Conservation (phyloP, 2,113 vertebrate genomes). For the Tragelaphus buxtoni region DNA sequence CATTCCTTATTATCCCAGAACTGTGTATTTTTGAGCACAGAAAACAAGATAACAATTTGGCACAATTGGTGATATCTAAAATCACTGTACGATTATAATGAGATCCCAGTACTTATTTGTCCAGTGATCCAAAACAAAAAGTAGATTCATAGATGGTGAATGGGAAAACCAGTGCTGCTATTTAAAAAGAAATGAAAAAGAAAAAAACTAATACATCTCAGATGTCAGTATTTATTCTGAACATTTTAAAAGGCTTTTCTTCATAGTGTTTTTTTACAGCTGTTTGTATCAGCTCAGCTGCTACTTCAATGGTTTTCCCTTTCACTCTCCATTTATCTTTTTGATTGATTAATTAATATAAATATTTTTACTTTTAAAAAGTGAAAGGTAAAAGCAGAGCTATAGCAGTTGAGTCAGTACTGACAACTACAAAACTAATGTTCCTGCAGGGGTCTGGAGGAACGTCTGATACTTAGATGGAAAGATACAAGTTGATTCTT, state of each 20-base stretch:
- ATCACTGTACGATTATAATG: neutral
- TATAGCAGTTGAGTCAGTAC: constrained; percentile 69
- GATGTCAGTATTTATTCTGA: constrained; percentile 20
- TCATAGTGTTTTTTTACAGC: constrained; percentile 17
- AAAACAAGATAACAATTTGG: constrained; percentile 5
- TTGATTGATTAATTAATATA: neutral
- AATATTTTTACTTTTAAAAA: constrained; percentile 56
- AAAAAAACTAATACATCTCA: neutral
- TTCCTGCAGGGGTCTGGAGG: constrained; percentile 44
- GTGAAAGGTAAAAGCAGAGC: constrained; percentile 75
- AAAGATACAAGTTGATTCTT: neutral
- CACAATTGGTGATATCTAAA: constrained; percentile 19
- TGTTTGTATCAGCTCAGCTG: constrained; percentile 66
- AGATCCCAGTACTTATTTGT: neutral
- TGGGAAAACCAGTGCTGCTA: constrained; percentile 70
- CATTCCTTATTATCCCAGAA: neutral
- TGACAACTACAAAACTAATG: constrained; percentile 47
- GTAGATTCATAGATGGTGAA: constrained; percentile 53
- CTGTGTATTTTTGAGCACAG: constrained; percentile 31
- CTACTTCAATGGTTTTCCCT: constrained; percentile 67
- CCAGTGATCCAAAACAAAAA: constrained; percentile 30
- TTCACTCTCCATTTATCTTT: constrained; percentile 66
- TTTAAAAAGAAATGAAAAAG: constrained; percentile 36
- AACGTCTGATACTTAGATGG: neutral
- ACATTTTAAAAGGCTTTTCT: constrained; percentile 45